Conservation (phyloP, 2,113 vertebrate genomes). For the Lampris megalopsis region DNA sequence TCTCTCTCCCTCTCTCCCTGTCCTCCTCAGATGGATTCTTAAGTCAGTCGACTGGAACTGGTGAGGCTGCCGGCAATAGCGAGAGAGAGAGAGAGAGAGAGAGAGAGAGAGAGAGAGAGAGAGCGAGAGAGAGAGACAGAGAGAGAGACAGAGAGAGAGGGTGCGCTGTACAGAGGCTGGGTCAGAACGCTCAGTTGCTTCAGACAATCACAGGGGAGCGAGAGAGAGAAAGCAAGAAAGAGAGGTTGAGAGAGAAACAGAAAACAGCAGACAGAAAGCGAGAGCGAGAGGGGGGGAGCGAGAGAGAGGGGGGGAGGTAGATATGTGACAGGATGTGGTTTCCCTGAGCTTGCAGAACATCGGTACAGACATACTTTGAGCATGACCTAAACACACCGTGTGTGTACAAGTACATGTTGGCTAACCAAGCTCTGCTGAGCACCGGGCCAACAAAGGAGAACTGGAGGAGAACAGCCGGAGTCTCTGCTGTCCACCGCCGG, state of each 20-base stretch:
- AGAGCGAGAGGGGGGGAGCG: slow-evolving; percentile 22
- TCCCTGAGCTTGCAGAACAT: slow-evolving; percentile 84
- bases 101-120: slow-evolving; percentile 14
- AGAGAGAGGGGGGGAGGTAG: slow-evolving; percentile 54
- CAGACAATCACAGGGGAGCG: slow-evolving; percentile 75
- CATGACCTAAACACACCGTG: slow-evolving; percentile 81
- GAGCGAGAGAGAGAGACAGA: slow-evolving; percentile 14
- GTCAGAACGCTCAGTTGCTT: slow-evolving; percentile 78
- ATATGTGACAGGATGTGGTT: slow-evolving; percentile 88
- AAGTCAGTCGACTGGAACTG: slow-evolving; percentile 81
- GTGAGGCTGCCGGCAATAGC: slow-evolving; percentile 55
- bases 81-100: slow-evolving; percentile 42
- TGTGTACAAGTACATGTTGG: slow-evolving; percentile 56
- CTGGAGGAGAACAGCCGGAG: too few species aligned
- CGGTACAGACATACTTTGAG: slow-evolving; percentile 81
- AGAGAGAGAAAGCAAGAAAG: slow-evolving; percentile 37
- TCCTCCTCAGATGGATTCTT: slow-evolving; percentile 78
- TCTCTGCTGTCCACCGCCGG: background rate
- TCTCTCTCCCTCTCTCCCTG: slow-evolving; percentile 1
- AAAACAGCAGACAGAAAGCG: slow-evolving; percentile 29
- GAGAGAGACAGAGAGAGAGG: slow-evolving; percentile 45
- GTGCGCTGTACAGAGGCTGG: slow-evolving; percentile 67
- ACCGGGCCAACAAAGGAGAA: slow-evolving; percentile 25
- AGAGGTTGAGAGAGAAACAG: slow-evolving; percentile 30
- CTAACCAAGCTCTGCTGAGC: slow-evolving; percentile 48